A percentile compares a stretch with the other conserved stretches of the same genome.
Conservation (phyloP, 1,140 invertebrate species). For the Saccostrea echinata region DNA sequence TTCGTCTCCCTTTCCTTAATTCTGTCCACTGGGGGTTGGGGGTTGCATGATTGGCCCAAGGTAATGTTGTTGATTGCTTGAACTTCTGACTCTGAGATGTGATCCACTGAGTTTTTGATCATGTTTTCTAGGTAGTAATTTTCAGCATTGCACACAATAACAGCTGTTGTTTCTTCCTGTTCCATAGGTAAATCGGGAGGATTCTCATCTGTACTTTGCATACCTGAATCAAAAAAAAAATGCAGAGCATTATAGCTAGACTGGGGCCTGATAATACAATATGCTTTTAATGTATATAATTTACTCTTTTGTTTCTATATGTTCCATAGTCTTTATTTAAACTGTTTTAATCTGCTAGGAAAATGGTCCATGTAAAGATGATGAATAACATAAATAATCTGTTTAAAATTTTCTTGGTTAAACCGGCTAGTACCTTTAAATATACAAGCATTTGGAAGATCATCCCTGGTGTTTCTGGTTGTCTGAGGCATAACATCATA, state of each 20-base stretch:
- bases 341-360: too few relatives aligned
- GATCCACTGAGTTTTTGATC: not conserved
- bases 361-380: too few relatives aligned
- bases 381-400: not conserved
- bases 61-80: slow-evolving; percentile 11
- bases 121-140: not conserved
- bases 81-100: not conserved
- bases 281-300: not conserved
- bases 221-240: not conserved
- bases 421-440: not conserved
- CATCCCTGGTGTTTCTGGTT: not conserved
- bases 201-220: not conserved
- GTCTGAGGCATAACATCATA: not conserved
- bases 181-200: not conserved
- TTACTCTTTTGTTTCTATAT: not conserved
- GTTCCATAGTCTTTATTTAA: not conserved
- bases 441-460: slow-evolving; percentile 13
- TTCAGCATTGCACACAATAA: not conserved
- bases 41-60: slow-evolving; percentile 36
- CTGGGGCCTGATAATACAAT: not conserved
- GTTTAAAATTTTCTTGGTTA: not conserved
- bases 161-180: not conserved
- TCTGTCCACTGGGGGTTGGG: slow-evolving; percentile 18
- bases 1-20: slow-evolving; percentile 44
- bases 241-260: not conserved